Percentiles rank a stretch among this genome's conserved stretches.
phyloP scores from a whole-genome alignment of 2,888 invertebrate genomes.

The Oligia fasciuncula region DNA sequence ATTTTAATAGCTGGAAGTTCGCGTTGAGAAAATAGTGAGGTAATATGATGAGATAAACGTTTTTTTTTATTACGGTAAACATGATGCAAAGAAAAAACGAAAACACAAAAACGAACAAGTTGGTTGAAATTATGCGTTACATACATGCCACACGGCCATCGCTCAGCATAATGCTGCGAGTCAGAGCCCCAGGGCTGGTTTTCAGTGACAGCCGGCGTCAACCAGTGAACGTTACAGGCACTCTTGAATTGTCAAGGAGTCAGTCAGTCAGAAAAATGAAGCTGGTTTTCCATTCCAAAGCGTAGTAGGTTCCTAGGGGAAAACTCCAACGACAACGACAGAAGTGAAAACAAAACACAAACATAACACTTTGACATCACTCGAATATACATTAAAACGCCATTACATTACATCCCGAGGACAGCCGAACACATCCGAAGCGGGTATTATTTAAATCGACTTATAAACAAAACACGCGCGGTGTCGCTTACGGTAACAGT shows the following conservation, averaged over 20 bases:
- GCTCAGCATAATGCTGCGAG: background rate
- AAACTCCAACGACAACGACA: background rate
- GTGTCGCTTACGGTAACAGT: background rate
- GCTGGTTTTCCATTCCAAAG: background rate
- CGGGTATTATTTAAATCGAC: too few species aligned
- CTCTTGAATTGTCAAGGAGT: background rate
- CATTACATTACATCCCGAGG: too few species aligned
- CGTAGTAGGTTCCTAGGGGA: background rate
- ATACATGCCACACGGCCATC: background rate
- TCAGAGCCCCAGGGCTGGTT: background rate
- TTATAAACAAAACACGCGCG: too few species aligned
- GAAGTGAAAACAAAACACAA: too few species aligned
- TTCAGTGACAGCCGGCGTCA: background rate
- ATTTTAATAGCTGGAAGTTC: background rate
- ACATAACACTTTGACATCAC: too few species aligned
- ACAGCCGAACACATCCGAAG: too few species aligned
- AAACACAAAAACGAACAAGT: background rate
- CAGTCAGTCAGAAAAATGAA: background rate
- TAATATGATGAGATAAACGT: background rate
- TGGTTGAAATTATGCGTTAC: background rate
- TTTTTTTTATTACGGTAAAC: background rate
- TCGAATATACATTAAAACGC: too few species aligned
- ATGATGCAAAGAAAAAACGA: background rate
- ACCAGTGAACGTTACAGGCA: background rate
- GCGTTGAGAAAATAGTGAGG: background rate